phyloP scores from a whole-genome alignment of 2,888 invertebrate genomes.

The Harpalus rufipes region DNA sequence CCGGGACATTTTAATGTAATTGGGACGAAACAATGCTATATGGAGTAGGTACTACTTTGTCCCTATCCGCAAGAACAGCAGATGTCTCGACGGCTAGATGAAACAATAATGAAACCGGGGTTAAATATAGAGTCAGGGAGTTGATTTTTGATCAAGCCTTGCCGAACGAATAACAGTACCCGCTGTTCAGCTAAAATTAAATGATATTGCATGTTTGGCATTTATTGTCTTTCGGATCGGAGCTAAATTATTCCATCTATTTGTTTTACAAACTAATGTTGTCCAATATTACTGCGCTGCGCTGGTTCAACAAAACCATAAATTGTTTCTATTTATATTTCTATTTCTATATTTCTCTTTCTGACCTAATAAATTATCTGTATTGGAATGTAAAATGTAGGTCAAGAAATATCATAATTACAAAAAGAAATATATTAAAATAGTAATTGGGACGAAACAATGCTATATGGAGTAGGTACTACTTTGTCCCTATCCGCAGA shows the following conservation, averaged over 20 bases:
- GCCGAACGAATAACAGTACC: not conserved
- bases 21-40: too few species aligned
- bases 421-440: too few species aligned
- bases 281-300: not conserved
- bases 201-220: constrained; percentile 20
- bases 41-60: too few species aligned
- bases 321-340: constrained; percentile 31
- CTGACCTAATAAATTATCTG: constrained; percentile 4
- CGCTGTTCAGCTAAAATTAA: constrained; percentile 14
- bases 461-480: too few species aligned
- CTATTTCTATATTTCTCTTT: not conserved
- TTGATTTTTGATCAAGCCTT: constrained; percentile 24
- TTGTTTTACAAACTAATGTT: constrained; percentile 9
- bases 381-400: not conserved
- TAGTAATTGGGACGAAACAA: too few species aligned
- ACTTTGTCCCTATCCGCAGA: too few species aligned
- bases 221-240: constrained; percentile 1
- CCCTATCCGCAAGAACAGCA: not conserved
- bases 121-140: not conserved
- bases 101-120: not conserved
- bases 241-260: constrained; percentile 16
- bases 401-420: constrained; percentile 20
- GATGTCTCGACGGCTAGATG: not conserved
- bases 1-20: too few species aligned
- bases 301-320: constrained; percentile 33